Percentiles rank a stretch among this genome's conserved stretches.
These are phyloP conservation scores for Pseudomyrmex dendroicus DNA, from an alignment of 1,140 invertebrate genomes.

Conservation along the genomic window DNA sequence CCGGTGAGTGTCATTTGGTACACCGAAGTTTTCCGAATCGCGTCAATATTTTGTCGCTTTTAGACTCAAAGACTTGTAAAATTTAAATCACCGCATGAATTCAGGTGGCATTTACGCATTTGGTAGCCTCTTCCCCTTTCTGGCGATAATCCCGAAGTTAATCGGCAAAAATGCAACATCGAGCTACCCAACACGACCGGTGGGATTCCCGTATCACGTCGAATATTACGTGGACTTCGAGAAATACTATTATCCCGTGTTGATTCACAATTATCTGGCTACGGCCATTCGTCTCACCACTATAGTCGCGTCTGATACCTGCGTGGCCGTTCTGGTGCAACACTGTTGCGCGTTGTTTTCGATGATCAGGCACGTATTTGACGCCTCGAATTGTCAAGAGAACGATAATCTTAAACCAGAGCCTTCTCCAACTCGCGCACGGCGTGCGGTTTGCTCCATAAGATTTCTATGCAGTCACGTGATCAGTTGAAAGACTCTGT, in stretches of 20 bases:
- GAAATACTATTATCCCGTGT: slow-evolving; percentile 62
- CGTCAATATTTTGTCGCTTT: not conserved
- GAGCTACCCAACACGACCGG: slow-evolving; percentile 26
- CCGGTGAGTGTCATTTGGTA: slow-evolving; percentile 4
- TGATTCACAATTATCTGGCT: slow-evolving; percentile 66
- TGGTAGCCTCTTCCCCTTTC: not conserved
- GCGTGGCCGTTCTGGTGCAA: slow-evolving; percentile 61
- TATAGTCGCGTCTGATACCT: slow-evolving; percentile 62
- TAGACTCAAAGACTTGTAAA: not conserved
- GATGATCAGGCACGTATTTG: slow-evolving; percentile 61
- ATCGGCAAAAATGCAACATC: not conserved
- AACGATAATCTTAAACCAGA: not conserved
- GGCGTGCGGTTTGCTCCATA: no score
- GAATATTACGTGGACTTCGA: slow-evolving; percentile 67
- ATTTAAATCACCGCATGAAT: not conserved
- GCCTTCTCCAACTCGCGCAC: no score
- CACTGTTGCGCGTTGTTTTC: slow-evolving; percentile 68
- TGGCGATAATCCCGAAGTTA: slow-evolving; percentile 31
- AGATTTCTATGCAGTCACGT: no score
- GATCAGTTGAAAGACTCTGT: no score
- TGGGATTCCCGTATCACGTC: slow-evolving; percentile 65
- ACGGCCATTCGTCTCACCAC: slow-evolving; percentile 56
- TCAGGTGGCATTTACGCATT: slow-evolving; percentile 24
- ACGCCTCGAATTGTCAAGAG: not conserved
- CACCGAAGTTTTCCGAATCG: not conserved